Percentiles rank a stretch among this genome's conserved stretches.
These are phyloP conservation scores for Necrosyrtes monachus DNA, from an alignment of 2,797 vertebrate genomes.

Conservation along the genomic window DNA sequence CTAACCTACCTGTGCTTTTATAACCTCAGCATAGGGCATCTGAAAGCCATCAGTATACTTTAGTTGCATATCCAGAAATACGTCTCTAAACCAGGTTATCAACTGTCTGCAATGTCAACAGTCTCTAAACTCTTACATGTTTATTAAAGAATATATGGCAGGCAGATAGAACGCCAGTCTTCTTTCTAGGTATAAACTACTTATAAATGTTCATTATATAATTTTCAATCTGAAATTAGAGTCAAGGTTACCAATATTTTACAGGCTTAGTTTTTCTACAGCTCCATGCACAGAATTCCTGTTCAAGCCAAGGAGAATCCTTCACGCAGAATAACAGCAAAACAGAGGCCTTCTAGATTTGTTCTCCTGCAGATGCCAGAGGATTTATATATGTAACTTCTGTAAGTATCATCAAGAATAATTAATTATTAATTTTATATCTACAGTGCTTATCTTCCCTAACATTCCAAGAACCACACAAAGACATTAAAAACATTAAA, in stretches of 20 bases:
- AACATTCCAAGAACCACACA: not conserved
- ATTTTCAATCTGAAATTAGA: not conserved
- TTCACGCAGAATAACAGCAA: not conserved
- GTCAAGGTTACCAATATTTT: not conserved
- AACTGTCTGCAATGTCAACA: not conserved
- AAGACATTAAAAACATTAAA: conserved; percentile 24
- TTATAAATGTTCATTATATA: not conserved
- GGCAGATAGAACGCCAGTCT: not conserved
- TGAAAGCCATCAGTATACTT: not conserved
- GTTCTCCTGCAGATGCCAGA: not conserved
- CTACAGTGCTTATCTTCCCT: not conserved
- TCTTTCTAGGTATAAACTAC: not conserved
- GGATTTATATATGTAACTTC: not conserved
- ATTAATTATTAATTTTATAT: conserved; percentile 38
- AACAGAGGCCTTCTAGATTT: not conserved
- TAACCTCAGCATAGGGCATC: not conserved
- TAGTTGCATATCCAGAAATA: not conserved
- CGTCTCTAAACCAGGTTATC: not conserved
- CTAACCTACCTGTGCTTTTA: not conserved
- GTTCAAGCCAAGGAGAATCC: not conserved
- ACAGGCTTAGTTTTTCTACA: not conserved
- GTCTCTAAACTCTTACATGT: not conserved
- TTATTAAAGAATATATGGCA: not conserved
- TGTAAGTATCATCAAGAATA: conserved; percentile 1
- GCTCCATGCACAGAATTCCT: not conserved